A percentile compares a stretch with the other conserved stretches of the same genome.
These are phyloP conservation scores for Hylaea fasciaria DNA, from an alignment of 2,888 invertebrate genomes.

Conservation along the genomic window DNA sequence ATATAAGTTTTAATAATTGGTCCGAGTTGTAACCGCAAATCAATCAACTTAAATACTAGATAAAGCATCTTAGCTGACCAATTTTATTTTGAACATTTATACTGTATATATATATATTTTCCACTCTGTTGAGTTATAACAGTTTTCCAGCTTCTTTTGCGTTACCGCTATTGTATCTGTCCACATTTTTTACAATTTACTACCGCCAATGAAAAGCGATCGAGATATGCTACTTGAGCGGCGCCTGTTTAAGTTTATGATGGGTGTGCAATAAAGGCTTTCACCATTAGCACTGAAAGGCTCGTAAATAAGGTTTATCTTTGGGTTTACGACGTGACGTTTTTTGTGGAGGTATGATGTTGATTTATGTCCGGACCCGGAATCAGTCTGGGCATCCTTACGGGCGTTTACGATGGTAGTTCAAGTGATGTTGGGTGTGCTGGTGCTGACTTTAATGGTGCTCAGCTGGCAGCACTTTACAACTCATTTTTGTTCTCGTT, in stretches of 20 bases:
- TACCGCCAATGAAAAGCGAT: constrained; percentile 40
- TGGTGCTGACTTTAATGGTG: constrained; percentile 3
- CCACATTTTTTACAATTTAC: constrained; percentile 2
- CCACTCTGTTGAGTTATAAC: no score
- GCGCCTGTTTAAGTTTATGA: constrained; percentile 55
- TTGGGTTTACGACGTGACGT: constrained; percentile 45
- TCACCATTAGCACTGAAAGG: constrained; percentile 68
- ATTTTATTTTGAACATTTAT: no score
- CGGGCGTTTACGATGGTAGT: constrained; percentile 21
- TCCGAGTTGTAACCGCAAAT: no score
- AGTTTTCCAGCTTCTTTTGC: not conserved
- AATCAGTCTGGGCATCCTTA: constrained; percentile 20
- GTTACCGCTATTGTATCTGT: constrained; percentile 4
- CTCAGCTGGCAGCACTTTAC: not conserved
- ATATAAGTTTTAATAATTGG: no score
- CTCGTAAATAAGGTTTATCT: constrained; percentile 70
- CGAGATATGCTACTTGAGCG: constrained; percentile 52
- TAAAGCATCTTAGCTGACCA: no score
- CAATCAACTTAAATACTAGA: no score
- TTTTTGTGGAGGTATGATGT: constrained; percentile 39
- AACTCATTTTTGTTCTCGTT: no score
- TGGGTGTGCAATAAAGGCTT: constrained; percentile 62
- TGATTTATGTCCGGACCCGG: constrained; percentile 32
- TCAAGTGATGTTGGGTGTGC: constrained; percentile 11
- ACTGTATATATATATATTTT: no score